Evolutionary conservation across 1,140 invertebrate species (phyloP).

Genomic region (Sarcophaga peregrina): DNA sequence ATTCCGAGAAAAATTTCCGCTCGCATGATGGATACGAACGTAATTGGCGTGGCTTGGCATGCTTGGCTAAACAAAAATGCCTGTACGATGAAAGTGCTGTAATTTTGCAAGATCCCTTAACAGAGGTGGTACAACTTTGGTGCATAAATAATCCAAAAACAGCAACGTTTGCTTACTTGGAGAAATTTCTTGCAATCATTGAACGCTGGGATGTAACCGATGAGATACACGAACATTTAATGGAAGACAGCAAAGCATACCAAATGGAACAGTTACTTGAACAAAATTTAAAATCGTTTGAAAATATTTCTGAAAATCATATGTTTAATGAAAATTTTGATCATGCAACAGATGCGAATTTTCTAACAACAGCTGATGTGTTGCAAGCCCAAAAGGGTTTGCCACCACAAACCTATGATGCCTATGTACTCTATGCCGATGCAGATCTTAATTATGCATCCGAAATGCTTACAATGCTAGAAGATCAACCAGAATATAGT

Average conservation of each 20-base stretch:
- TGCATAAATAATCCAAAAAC: conserved; percentile 60
- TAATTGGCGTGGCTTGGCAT: conserved; percentile 77
- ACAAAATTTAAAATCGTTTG: neutral
- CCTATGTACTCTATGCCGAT: conserved; percentile 77
- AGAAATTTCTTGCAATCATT: conserved; percentile 69
- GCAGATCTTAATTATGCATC: conserved; percentile 74
- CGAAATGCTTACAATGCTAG: conserved; percentile 73
- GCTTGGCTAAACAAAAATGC: conserved; percentile 63
- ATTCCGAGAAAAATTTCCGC: conserved; percentile 72
- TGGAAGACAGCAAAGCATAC: conserved; percentile 48
- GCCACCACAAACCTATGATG: conserved; percentile 73
- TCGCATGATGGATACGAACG: conserved; percentile 71
- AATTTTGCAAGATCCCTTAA: conserved; percentile 68
- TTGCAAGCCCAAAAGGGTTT: conserved; percentile 67
- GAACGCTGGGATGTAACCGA: conserved; percentile 77
- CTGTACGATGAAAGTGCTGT: conserved; percentile 47
- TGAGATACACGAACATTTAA: conserved; percentile 70
- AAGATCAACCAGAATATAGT: conserved; percentile 68
- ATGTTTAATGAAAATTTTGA: neutral
- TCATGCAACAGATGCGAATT: conserved; percentile 43
- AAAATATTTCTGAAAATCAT: neutral
- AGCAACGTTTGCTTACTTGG: conserved; percentile 69
- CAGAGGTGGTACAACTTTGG: conserved; percentile 69
- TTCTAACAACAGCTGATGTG: conserved; percentile 69
- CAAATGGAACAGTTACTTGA: conserved; percentile 44